Percentiles rank a stretch among this genome's conserved stretches.
Evolutionary conservation across 2,797 vertebrate genomes (phyloP).

Genomic region (Balearica regulorum): DNA sequence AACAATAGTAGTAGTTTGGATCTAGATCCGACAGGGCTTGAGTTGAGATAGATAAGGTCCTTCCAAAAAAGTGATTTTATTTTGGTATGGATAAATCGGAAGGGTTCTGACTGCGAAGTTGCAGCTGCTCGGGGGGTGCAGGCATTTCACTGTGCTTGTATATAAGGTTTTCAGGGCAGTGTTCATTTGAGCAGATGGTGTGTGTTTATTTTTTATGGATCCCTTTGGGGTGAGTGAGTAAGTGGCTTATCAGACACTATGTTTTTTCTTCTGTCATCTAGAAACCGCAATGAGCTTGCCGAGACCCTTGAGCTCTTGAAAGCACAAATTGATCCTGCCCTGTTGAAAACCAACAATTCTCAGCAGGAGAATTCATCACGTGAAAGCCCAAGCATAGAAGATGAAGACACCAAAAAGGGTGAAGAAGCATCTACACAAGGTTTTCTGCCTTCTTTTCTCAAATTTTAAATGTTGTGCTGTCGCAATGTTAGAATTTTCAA

Average conservation of each 20-base stretch:
- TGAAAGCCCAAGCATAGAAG: slow-evolving; percentile 77
- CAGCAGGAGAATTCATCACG: slow-evolving; percentile 77
- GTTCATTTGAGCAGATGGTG: neutral
- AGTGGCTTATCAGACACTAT: neutral
- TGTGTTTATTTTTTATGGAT: neutral
- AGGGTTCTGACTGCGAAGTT: neutral
- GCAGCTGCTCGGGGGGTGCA: neutral
- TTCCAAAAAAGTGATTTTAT: neutral
- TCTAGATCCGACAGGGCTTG: neutral
- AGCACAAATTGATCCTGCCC: slow-evolving; percentile 87
- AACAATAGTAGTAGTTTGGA: neutral
- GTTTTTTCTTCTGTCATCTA: slow-evolving; percentile 64
- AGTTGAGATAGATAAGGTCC: neutral
- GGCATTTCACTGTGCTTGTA: neutral
- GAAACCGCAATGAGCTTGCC: slow-evolving; percentile 91
- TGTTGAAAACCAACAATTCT: slow-evolving; percentile 76
- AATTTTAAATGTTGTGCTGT: neutral
- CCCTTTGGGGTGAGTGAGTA: neutral
- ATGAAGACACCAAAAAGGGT: slow-evolving; percentile 74
- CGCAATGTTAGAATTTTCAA: neutral
- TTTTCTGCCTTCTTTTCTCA: slow-evolving; percentile 63
- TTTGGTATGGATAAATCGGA: neutral
- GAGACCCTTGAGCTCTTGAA: slow-evolving; percentile 93
- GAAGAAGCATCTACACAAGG: slow-evolving; percentile 75
- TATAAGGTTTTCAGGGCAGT: neutral